Conservation (phyloP, 2,113 vertebrate genomes). For the Pheucticus melanocephalus region DNA sequence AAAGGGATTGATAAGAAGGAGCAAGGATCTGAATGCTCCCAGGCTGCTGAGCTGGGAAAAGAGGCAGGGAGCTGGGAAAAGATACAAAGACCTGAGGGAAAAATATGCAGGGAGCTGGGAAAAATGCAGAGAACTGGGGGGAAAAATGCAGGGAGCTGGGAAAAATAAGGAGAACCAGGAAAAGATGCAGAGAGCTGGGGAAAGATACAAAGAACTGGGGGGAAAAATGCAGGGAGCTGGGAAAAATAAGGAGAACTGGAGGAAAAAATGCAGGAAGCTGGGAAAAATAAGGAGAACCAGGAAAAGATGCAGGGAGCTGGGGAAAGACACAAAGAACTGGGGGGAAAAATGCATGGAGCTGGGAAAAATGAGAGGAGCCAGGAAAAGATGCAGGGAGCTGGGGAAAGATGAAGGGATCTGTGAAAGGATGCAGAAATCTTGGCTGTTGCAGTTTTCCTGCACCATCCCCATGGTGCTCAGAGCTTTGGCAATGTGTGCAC, state of each 20-base stretch:
- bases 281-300: no score
- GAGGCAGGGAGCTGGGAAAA: neutral
- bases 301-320: neutral
- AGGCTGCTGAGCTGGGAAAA: neutral
- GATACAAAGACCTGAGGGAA: no score
- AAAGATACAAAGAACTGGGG: neutral
- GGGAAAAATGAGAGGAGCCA: no score
- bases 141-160: neutral
- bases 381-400: neutral
- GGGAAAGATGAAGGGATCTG: neutral
- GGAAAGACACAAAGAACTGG: neutral
- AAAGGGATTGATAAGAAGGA: neutral
- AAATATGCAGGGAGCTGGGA: neutral
- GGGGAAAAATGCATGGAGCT: neutral
- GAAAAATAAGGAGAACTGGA: no score
- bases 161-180: no score
- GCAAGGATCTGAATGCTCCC: neutral
- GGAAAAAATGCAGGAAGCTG: no score
- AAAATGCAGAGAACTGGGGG: no score
- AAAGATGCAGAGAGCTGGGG: neutral
- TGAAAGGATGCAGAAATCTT: neutral
- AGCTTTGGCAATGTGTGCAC: accelerated
- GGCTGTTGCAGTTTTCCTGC: neutral
- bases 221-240: neutral
- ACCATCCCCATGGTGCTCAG: accelerated